A percentile compares a stretch with the other conserved stretches of the same genome.
These are phyloP conservation scores for Tethea ocularis DNA, from an alignment of 2,888 invertebrate genomes.

Conservation along the genomic window DNA sequence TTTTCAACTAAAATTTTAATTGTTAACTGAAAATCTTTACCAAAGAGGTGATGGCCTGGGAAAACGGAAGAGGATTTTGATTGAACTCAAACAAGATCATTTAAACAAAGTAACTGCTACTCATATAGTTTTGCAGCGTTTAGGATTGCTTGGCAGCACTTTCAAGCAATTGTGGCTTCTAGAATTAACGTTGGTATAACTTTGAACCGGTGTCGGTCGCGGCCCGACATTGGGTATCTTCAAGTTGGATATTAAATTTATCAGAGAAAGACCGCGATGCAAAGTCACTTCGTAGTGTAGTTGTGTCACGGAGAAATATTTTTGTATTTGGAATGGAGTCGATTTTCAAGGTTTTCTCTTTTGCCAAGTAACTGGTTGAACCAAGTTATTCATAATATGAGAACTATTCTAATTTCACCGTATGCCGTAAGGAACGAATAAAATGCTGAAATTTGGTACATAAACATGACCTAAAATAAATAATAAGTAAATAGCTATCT, in stretches of 20 bases:
- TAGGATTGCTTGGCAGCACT: constrained; percentile 2
- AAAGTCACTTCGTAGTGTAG: constrained; percentile 11
- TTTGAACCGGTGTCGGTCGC: constrained; percentile 11
- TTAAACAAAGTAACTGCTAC: not conserved
- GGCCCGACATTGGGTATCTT: constrained; percentile 6
- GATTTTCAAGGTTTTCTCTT: not conserved
- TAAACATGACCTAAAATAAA: no score
- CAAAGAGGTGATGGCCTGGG: not conserved
- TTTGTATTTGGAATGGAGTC: constrained; percentile 3
- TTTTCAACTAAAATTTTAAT: not conserved
- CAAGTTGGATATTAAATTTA: constrained; percentile 16
- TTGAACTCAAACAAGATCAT: not conserved
- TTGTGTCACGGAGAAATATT: not conserved
- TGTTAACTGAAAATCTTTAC: not conserved
- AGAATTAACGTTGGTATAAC: constrained; percentile 9
- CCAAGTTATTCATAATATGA: no score
- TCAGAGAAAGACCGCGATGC: constrained; percentile 8
- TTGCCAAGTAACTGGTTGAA: no score
- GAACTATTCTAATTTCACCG: no score
- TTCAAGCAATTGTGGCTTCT: not conserved
- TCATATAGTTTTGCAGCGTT: not conserved
- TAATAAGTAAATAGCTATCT: no score
- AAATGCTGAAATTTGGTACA: no score
- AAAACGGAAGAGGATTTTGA: not conserved
- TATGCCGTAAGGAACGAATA: no score